Conservation (phyloP, 1,140 invertebrate genomes). For the Drosophila teissieri region DNA sequence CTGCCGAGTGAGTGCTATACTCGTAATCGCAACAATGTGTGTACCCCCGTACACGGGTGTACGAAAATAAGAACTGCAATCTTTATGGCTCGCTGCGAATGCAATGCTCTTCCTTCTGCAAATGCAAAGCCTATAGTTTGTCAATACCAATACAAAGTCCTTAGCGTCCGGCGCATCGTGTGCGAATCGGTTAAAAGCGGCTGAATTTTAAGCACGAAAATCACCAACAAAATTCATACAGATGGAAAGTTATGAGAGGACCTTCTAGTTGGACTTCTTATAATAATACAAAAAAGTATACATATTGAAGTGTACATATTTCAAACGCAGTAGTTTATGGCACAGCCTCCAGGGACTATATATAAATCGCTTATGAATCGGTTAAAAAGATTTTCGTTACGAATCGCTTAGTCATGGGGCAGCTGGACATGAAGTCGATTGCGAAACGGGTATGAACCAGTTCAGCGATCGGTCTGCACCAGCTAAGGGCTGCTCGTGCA, state of each 20-base stretch:
- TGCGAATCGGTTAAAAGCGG: not conserved
- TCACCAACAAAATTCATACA: too few species aligned
- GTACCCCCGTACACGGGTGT: too few species aligned
- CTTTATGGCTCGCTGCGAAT: constrained; percentile 1
- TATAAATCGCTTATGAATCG: not conserved
- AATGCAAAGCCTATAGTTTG: not conserved
- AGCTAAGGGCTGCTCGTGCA: not conserved
- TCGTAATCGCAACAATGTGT: constrained; percentile 29
- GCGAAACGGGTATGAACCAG: constrained; percentile 15
- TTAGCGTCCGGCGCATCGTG: not conserved
- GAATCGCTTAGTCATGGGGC: constrained; percentile 12
- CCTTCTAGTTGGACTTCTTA: too few species aligned
- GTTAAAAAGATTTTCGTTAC: not conserved
- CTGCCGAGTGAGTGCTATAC: not conserved
- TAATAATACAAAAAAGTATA: too few species aligned
- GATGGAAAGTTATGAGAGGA: too few species aligned
- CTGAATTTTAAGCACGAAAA: too few species aligned
- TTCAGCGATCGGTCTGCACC: constrained; percentile 11
- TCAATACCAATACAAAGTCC: not conserved
- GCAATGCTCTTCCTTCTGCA: not conserved
- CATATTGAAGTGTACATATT: too few species aligned
- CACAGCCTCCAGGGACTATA: not conserved
- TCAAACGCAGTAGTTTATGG: not conserved
- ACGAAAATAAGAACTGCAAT: constrained; percentile 17
- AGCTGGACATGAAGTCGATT: constrained; percentile 2